These are phyloP conservation scores for Acanthurus lineatus DNA, from an alignment of 2,797 vertebrate species.

Conservation along the genomic window DNA sequence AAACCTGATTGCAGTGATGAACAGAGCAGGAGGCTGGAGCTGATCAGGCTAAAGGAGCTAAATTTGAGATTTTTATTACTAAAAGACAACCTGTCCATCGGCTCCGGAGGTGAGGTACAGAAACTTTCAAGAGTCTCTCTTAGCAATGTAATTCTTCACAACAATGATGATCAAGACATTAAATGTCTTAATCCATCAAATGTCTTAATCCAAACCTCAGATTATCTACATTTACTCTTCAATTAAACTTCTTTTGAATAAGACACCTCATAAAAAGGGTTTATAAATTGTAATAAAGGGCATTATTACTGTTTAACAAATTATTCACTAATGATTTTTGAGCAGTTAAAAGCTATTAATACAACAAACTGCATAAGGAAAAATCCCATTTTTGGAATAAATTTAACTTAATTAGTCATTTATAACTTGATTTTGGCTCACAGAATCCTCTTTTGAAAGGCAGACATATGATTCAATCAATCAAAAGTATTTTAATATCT, in stretches of 20 bases:
- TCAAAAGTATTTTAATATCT: neutral
- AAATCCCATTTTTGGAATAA: neutral
- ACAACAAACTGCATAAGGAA: neutral
- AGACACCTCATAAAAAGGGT: neutral
- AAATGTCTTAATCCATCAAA: neutral
- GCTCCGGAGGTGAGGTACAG: neutral
- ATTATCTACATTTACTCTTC: neutral
- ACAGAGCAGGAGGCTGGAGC: constrained; percentile 7
- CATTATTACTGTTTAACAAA: neutral
- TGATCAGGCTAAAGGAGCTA: neutral
- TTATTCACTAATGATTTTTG: neutral
- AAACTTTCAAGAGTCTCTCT: no score
- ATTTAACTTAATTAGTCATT: no score
- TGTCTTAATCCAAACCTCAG: neutral
- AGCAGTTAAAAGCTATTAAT: neutral
- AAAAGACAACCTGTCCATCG: neutral
- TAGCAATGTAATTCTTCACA: neutral
- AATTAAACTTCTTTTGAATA: no score
- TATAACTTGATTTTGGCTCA: neutral
- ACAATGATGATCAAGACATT: neutral
- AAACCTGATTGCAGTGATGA: constrained; percentile 66
- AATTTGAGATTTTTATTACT: neutral
- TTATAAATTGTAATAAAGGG: neutral
- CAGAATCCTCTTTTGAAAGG: neutral
- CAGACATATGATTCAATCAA: neutral